Base-by-base conservation (phyloP, 2,797 vertebrate genomes). In the Huso huso region DNA sequence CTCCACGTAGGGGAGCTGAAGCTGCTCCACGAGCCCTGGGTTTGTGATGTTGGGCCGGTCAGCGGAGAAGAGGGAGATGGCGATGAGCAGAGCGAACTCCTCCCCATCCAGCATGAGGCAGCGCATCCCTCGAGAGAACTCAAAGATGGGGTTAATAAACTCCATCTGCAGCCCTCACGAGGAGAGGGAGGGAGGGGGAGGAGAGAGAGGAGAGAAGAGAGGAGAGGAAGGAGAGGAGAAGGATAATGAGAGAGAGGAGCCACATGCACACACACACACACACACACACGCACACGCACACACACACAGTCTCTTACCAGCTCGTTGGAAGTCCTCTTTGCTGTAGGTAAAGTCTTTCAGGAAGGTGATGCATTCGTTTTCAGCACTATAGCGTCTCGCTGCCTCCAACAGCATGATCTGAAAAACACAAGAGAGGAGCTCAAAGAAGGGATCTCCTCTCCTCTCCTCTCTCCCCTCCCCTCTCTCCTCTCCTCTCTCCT, bases 391-490 rank as follows among this genome's bases (percentile, higher is more conserved):
- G 67, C 95, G 88, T 52, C 96, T 92, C 61, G 96, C 97, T 0
- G 96, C 96, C 81, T 98, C 96, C n/a, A 98, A 86, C 74, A 98
- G 86, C 96, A 98, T 98, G 73, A 98, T 96, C 95, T 98, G 76
- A 67, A 58, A 58, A 69, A 37, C 4, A 64, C 6, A 58, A 8
- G 50, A 55, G 2, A 37, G 23, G 23, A 3, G 23, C 23, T 37
- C 23, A 37, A 0, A 3, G 0, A 37, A 3, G 23, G 2, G 2
- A 2, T 37, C 23, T 37, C 2, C 23, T 3, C 2, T 3, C 2
- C 23, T 3, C 2, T 3, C 1, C 15, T n/a, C n/a, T n/a, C n/a
- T n/a, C n/a, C n/a, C n/a, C n/a, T n/a, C n/a, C n/a, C n/a, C n/a
- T n/a, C n/a, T n/a, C n/a, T n/a, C n/a, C n/a, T n/a, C n/a, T n/a